These are phyloP conservation scores for Reticulitermes speratus DNA, from an alignment of 1,140 invertebrate genomes.

Conservation along the genomic window DNA sequence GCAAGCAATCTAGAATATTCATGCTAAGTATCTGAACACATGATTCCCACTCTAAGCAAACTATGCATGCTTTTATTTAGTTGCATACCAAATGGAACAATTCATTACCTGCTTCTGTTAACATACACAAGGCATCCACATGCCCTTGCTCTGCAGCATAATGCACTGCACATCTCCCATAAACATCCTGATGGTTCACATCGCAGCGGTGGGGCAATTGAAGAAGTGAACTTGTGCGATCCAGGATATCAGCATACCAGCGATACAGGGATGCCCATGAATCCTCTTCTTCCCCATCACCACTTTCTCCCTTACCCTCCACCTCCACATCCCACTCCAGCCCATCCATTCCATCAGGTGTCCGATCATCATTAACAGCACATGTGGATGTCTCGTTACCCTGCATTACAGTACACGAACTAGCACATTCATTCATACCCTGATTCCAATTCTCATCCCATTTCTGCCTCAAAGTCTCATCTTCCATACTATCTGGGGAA, in stretches of 20 bases:
- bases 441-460: constrained; percentile 22
- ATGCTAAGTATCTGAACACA: too few relatives aligned
- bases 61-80: too few relatives aligned
- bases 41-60: too few relatives aligned
- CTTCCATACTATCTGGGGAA: background rate
- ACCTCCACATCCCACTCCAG: constrained; percentile 60
- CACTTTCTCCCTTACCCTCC: constrained; percentile 38
- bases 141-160: constrained; percentile 59
- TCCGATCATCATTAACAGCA: constrained; percentile 47
- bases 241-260: constrained; percentile 56
- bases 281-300: constrained; percentile 36
- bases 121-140: constrained; percentile 50
- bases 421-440: constrained; percentile 7
- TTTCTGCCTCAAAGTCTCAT: background rate
- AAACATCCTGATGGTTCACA: constrained; percentile 53
- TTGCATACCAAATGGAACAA: too few relatives aligned
- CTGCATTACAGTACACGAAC: background rate
- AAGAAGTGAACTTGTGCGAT: constrained; percentile 50
- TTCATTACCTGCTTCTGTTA: constrained; percentile 44
- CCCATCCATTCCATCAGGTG: constrained; percentile 60
- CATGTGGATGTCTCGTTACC: constrained; percentile 16
- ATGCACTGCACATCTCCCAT: constrained; percentile 57
- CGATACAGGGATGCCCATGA: constrained; percentile 44
- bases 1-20: too few relatives aligned
- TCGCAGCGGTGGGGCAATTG: constrained; percentile 44